Evolutionary conservation across 2,113 vertebrate species (phyloP), one percentile per base, ranked within the genome.

Genomic region (Hiodon tergisus): DNA sequence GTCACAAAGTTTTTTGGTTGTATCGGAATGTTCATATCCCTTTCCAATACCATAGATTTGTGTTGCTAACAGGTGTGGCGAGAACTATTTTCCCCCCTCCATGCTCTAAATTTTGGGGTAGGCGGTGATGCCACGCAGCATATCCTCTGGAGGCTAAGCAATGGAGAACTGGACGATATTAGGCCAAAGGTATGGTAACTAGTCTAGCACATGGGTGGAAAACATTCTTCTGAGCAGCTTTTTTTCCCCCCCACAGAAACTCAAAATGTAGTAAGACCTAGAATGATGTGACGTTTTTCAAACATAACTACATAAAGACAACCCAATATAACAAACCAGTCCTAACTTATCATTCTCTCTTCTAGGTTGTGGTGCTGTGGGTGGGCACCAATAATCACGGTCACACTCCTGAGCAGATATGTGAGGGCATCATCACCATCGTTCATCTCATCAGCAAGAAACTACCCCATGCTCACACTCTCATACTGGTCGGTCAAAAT

Each of bases 341-440:
- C 65, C 50, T 47, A 46, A 10, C 55, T 69, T 53, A 3, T 72
- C 13, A 48, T 72, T 7, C 17, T 63, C 31, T 76, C 67, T 69
- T 70, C 59, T 53, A 96, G 94, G 93, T 96, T 11, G 92, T 96
- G 17, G 93, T 96, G 66, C 88, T 96, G 78, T 96, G 94, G 93
- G 93, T 95, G 46, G 94, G 95, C 67, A 96, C 95, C 31, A 93
- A 95, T 81, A 96, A 96, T 81, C 92, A 94, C 0, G 91, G 91
- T 3, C 90, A 96, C 84, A 92, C 89, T 2, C 84, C 94, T 0
- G 90, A 94, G 78, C 93, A 96, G 80, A 92, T 95, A 81, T 86
- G 90, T 47, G 92, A 84, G 0, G 94, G 94, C 51, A 93, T 96
- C 79, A 83, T 92, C 84, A 91, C 93, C 60, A 95, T 95, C 8